Percentiles rank a stretch among this genome's conserved stretches.
Evolutionary conservation across 2,888 invertebrate genomes (phyloP).

Genomic region (Timema podura): DNA sequence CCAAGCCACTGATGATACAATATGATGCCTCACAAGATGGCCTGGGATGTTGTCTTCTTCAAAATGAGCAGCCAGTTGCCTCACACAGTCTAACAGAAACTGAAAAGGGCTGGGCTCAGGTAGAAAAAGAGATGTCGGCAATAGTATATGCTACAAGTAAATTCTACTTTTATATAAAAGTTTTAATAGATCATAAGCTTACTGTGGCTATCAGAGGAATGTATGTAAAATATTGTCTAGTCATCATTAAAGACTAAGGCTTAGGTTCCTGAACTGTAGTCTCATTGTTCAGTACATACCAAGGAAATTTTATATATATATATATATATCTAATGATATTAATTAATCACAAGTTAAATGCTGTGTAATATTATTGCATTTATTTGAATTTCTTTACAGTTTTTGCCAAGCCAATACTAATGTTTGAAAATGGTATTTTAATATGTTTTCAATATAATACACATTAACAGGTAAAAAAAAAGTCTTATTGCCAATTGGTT

Average conservation of each 20-base stretch:
- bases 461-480: too few species aligned
- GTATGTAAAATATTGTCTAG: neutral
- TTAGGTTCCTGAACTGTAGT: neutral
- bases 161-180: neutral
- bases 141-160: neutral
- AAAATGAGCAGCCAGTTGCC: neutral
- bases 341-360: too few species aligned
- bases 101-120: too few species aligned
- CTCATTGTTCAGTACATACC: neutral
- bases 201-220: neutral
- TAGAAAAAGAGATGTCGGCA: neutral
- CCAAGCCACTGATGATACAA: neutral
- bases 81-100: neutral
- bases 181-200: neutral
- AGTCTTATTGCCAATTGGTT: too few species aligned
- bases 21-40: slow-evolving; percentile 6
- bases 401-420: too few species aligned
- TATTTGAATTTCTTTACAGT: too few species aligned
- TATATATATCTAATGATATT: too few species aligned
- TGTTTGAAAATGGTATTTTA: too few species aligned
- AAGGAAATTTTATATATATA: neutral
- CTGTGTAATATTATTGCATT: too few species aligned
- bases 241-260: neutral
- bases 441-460: too few species aligned
- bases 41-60: slow-evolving; percentile 5